Base-by-base conservation (phyloP, 2,888 invertebrate genomes). In the Brachyptera risi region DNA sequence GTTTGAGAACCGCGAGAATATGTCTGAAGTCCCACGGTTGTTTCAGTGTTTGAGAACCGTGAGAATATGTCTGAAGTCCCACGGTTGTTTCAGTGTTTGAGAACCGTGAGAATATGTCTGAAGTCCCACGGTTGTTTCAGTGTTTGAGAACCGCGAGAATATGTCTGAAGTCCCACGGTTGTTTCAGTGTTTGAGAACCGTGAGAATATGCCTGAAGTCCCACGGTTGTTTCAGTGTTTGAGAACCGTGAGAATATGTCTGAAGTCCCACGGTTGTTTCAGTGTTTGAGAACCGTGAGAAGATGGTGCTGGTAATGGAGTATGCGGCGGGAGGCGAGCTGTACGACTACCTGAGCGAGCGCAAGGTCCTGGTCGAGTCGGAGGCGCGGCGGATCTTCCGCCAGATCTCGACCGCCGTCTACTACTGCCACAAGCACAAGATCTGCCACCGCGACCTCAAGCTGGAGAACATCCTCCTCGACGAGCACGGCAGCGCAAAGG, bases 251-350 rank as follows among this genome's bases (percentile, higher is more conserved):
- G n/a, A n/a, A n/a, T n/a, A n/a, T n/a, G n/a, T n/a, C n/a, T n/a
- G n/a, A n/a, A n/a, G n/a, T n/a, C n/a, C n/a, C n/a, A n/a, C n/a
- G n/a, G n/a, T n/a, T n/a, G n/a, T 81, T 83, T 66, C 79, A 95
- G 98, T 99, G 70, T 99, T 99, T 80, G 99, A 99, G 82, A 99
- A 98, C 80, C 88, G 93, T 72, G 98, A 99, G 78, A 96, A 97
- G 80, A 98, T 99, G 87, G 96, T 99, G 69, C 83, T 99, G 67
- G 97, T 99, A 31, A 97, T 99, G 97, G 98, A 99, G 78, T 98
- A 96, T 77, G 98, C 98, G 67, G 92, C 92, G 63, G 98, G 98
- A 62, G 98, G 99, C 63, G 99, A 99, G 79, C 80, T 99, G 27
- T 99, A 98, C 75, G 98, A 97, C 78, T 97, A 94, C 78, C 83